Conservation (phyloP, 2,113 vertebrate genomes). For the Toxotes jaculatrix region DNA sequence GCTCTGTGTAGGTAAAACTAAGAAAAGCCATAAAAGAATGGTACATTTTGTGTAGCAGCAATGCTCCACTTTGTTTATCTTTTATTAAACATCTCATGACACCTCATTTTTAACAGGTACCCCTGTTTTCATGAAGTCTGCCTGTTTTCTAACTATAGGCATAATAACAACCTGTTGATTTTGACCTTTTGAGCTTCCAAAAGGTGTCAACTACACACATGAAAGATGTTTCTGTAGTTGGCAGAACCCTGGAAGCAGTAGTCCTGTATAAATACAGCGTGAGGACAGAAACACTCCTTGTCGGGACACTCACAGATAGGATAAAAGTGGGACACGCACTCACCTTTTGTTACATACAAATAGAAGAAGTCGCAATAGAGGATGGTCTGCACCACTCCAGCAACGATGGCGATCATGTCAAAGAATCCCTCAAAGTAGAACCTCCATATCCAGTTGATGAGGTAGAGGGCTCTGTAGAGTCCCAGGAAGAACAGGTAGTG, state of each 20-base stretch:
- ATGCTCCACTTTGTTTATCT: no score
- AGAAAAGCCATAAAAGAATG: no score
- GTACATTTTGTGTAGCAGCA: no score
- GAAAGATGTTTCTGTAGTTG: neutral
- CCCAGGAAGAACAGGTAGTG: slow-evolving; percentile 99
- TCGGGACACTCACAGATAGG: no score
- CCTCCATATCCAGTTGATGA: slow-evolving; percentile 99
- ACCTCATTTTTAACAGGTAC: no score
- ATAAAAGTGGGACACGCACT: slow-evolving; percentile 36
- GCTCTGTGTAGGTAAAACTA: no score
- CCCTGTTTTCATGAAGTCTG: no score
- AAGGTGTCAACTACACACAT: neutral
- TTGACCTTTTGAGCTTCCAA: neutral
- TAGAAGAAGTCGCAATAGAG: slow-evolving; percentile 99
- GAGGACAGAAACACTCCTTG: no score
- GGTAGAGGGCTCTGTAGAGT: slow-evolving; percentile 96
- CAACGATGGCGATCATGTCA: slow-evolving; percentile 98
- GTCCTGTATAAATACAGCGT: neutral
- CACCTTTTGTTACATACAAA: slow-evolving; percentile 99
- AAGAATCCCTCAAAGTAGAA: slow-evolving; percentile 99
- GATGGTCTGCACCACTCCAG: slow-evolving; percentile 97
- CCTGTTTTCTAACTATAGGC: no score
- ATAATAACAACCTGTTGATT: neutral
- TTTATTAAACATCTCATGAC: no score
- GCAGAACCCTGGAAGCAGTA: neutral